Evolutionary conservation across 2,113 vertebrate species (phyloP).

Genomic region (Otocyon megalotis): DNA sequence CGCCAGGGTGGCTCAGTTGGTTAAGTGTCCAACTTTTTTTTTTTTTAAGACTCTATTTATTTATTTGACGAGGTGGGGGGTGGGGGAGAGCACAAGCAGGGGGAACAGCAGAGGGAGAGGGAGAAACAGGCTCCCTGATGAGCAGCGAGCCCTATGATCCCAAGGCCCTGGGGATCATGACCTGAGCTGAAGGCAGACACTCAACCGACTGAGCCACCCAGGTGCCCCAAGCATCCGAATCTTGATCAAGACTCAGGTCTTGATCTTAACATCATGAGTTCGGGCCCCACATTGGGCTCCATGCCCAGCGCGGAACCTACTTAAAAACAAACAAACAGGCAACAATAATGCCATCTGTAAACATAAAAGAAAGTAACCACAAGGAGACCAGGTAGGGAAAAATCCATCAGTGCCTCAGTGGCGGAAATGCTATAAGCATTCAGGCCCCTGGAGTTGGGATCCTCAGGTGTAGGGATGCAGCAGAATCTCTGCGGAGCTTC

Average conservation of each 20-base stretch:
- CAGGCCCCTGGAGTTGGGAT: not conserved
- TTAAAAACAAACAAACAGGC: not conserved
- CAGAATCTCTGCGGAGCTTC: not conserved
- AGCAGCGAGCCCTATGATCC: not conserved
- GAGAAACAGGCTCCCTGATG: not conserved
- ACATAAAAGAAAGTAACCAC: not conserved
- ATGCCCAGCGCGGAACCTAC: not conserved
- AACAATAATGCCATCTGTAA: not conserved
- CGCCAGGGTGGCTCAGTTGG: too few relatives aligned
- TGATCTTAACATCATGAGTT: not conserved
- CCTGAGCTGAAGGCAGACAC: not conserved
- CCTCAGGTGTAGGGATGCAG: not conserved
- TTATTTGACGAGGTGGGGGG: too few relatives aligned
- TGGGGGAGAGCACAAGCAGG: too few relatives aligned
- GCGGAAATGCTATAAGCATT: not conserved
- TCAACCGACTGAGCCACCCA: not conserved
- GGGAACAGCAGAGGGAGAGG: too few relatives aligned
- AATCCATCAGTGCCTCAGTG: fast-evolving
- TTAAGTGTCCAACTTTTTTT: too few relatives aligned
- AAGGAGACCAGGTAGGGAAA: not conserved
- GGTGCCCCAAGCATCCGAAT: not conserved
- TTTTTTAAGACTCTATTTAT: too few relatives aligned
- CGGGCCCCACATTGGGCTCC: not conserved
- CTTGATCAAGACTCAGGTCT: not conserved
- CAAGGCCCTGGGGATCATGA: not conserved